Base-by-base conservation (phyloP, 2,797 vertebrate genomes). In the Silurus aristotelis region DNA sequence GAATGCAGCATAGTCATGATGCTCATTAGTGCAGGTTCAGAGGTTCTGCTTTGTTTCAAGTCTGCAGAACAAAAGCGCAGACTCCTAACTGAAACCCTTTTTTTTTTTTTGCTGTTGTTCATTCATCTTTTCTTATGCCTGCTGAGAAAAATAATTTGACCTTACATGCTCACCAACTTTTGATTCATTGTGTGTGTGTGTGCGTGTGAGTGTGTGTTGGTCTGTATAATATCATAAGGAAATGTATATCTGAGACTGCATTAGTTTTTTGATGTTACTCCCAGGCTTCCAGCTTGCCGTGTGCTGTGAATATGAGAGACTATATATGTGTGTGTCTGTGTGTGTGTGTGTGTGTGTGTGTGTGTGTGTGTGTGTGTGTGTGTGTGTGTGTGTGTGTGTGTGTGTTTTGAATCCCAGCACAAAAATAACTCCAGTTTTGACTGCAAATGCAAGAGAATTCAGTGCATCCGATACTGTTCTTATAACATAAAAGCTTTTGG, bases 71-170 rank as follows among this genome's bases (percentile, higher is more conserved):
- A 46, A 71, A 46, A 46, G 68, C 10, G n/a, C 48, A 56, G 22
- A 75, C n/a, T 52, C 48, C 71, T 55, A 73, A 55, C 46, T 12
- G 14, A 27, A 55, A 55, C 8, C n/a, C 1, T 55, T 17, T 22
- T 46, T 15, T 46, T 15, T 43, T 52, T 7, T 55, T 56, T 25
- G 46, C 46, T 75, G n/a, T 52, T 52, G 48, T 52, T 19, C 38
- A 71, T 17, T 55, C 14, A 25, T 56, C 46, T 55, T 56, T 55
- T 75, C n/a, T 55, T 75, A 55, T 73, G 46, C 46, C 46, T 55
- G 46, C 46, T 75, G n/a, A 73, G 71, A 75, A 56, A 27, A 75
- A 75, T 55, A 15, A 75, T 55, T 75, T 75, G 72, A 75, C 72
- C 72, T 75, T 75, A 75, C 72, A 75, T 55, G 48, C 46, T 75